Base-by-base conservation (phyloP, 2,797 vertebrate species). In the Phrynocephalus vlangalii region DNA sequence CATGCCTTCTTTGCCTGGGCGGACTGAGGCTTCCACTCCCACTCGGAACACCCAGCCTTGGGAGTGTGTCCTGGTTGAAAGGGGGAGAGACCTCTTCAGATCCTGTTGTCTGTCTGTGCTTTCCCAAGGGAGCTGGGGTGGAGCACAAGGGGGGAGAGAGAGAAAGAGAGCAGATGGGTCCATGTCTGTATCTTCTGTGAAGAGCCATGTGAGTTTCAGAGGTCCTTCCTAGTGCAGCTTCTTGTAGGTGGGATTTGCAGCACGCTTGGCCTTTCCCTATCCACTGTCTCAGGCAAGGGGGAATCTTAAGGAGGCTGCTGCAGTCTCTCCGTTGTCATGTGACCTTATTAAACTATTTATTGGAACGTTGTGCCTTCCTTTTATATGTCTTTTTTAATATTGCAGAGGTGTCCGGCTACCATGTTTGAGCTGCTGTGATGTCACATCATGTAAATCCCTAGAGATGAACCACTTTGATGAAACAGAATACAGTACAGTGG, bases 271-370 rank as follows among this genome's bases (percentile, higher is more conserved):
- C 0, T 33, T 66, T 71, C 84, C 86, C 22, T 3, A 91, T 89
- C 90, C 85, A 3, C n/a, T 0, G 70, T 92, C 92, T 73, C 0
- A 5, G 92, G 88, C 86, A 93, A 88, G 91, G 94, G 82, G 93
- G 81, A 89, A 85, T 88, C 90, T 93, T 26, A 81, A 91, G 85
- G 80, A 44, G 91, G 88, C 83, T 88, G 80, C 91, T 91, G 3
- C 92, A 86, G 90, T 90, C 89, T 89, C 89, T 76, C 90, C 93
- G 89, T 85, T 79, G 93, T 96, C 86, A 83, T 92, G 50, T 88
- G 88, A 96, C 92, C 92, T 91, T 95, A 97, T 96, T 97, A 97
- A 97, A 97, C 91, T 97, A 97, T 97, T 97, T 97, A 96, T 96
- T 96, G 94, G 79, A 72, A 83, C 83, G 33, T 77, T 92, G 92